A percentile compares a stretch with the other conserved stretches of the same genome.
Evolutionary conservation across 2,888 invertebrate genomes (phyloP).

Genomic region (Microplitis deprimator): DNA sequence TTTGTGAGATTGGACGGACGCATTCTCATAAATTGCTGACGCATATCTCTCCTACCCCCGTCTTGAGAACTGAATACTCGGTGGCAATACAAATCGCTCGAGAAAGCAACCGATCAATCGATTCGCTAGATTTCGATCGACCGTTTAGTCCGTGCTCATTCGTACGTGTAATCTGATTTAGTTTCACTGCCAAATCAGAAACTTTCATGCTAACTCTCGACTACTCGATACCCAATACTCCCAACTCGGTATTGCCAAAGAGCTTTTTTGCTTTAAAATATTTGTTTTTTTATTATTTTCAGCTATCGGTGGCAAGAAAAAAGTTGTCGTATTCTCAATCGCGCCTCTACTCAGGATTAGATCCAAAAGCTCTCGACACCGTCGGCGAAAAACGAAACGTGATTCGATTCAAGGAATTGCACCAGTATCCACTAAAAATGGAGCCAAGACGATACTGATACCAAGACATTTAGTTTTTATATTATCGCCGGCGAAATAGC

Average conservation of each 20-base stretch:
- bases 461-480: neutral
- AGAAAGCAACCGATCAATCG: conserved; percentile 7
- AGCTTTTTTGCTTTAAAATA: no score
- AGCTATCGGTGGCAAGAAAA: neutral
- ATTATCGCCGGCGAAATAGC: neutral
- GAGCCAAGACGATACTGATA: conserved; percentile 1
- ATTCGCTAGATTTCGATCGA: conserved; percentile 7
- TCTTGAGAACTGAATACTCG: neutral
- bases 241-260: no score
- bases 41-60: conserved; percentile 9
- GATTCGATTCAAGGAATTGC: conserved; percentile 48
- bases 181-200: conserved; percentile 46
- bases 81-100: neutral
- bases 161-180: conserved; percentile 42
- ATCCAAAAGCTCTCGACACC: conserved; percentile 45
- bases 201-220: neutral
- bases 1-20: neutral
- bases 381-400: conserved; percentile 36
- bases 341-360: conserved; percentile 42
- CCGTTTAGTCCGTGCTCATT: conserved; percentile 43
- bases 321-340: neutral
- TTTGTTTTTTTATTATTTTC: neutral
- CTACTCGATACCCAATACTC: neutral
- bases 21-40: conserved; percentile 41
- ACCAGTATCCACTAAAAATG: conserved; percentile 28